Evolutionary conservation across 2,113 vertebrate genomes (phyloP), one percentile per base, ranked within the genome.

Genomic region (Conger conger): DNA sequence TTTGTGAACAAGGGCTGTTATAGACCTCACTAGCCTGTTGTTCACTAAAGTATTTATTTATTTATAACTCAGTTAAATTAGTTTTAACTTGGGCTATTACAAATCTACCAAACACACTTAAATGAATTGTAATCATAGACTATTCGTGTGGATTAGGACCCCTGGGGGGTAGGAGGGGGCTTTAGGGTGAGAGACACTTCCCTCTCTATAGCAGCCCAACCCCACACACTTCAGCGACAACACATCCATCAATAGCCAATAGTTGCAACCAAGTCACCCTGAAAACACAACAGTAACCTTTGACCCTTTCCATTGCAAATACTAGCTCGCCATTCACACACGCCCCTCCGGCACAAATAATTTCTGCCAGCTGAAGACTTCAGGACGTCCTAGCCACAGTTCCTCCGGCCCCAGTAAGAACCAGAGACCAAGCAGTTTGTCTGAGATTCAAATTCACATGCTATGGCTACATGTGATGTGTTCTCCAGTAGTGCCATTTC

Each of bases 191-290:
- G 87, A 88, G 90, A 93, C 93, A 92, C 91, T 92, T 93, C 93
- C 93, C 91, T 90, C 91, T 95, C 93, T 93, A 92, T 92, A 93
- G 92, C 90, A 92, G 93, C 93, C 91, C 88, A 81, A 91, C 84
- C 91, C 93, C 86, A 92, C 94, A 95, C 94, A 94, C 94, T 96
- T 95, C 93, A 94, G 93, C 88, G 92, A 95, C 95, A 94, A 93
- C 90, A 93, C 94, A 95, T 95, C 95, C 90, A 95, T 96, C 94
- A 96, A 95, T 95, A 94, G 94, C 93, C 94, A 95, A 95, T 95
- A 95, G 94, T 94, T 89, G 90, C 94, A 88, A 94, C 92, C 94
- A 95, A 94, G 94, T 96, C 94, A 96, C 93, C 94, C 94, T 95
- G 94, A 94, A 95, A 95, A 95, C 93, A 94, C 94, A 93, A 96